Percentiles rank a stretch among this genome's conserved stretches.
Evolutionary conservation across 2,888 invertebrate species (phyloP).

Genomic region (Deroplatys truncata): DNA sequence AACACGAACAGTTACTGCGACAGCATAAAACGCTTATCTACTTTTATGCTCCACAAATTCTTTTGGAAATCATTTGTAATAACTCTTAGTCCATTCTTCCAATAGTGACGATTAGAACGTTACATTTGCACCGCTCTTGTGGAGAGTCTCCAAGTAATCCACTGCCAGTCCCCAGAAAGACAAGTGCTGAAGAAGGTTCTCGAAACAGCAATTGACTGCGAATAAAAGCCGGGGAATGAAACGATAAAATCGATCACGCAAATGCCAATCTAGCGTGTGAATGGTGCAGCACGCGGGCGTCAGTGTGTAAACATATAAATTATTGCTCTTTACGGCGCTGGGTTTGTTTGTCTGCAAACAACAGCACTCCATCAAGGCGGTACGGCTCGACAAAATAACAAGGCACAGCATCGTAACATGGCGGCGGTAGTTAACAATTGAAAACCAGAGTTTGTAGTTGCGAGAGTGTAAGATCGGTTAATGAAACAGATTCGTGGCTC

Average conservation of each 20-base stretch:
- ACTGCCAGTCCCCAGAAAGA: neutral
- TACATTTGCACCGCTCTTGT: neutral
- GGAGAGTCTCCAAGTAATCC: neutral
- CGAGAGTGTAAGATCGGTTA: neutral
- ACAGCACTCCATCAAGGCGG: neutral
- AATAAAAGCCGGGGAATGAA: neutral
- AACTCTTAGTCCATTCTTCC: no score
- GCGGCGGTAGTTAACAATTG: neutral
- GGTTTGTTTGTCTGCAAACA: neutral
- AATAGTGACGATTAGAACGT: neutral
- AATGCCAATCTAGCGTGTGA: neutral
- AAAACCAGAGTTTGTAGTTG: neutral
- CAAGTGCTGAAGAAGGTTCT: neutral
- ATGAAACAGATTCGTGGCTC: neutral
- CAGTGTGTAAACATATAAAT: constrained; percentile 11
- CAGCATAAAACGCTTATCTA: no score
- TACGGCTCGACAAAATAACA: neutral
- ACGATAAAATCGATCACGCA: neutral
- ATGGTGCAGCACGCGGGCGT: neutral
- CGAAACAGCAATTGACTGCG: neutral
- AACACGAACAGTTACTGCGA: no score
- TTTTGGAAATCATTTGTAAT: no score
- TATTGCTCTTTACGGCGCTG: neutral
- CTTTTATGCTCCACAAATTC: no score
- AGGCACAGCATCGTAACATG: neutral